Evolutionary conservation across 2,113 vertebrate species (phyloP).

Genomic region (Apus apus): DNA sequence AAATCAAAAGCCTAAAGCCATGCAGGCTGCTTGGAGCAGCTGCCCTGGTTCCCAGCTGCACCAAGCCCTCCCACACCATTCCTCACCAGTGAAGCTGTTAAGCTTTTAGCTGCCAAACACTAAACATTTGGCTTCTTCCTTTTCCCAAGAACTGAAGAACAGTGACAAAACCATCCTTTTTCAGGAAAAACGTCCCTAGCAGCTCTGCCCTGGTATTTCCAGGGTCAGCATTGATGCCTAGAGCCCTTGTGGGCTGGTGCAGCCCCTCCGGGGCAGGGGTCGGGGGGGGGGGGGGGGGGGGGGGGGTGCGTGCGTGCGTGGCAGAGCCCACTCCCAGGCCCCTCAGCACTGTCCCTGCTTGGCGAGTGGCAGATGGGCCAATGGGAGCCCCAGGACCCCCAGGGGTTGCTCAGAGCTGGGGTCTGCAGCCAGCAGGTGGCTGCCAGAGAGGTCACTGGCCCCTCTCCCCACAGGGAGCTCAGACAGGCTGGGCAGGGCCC

Average conservation of each 20-base stretch:
- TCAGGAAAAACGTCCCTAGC: not conserved
- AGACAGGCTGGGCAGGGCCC: constrained; percentile 82
- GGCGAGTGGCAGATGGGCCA: accelerated
- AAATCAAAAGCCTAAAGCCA: not conserved
- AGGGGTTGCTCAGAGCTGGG: not conserved
- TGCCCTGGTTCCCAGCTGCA: not conserved
- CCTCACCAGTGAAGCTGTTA: constrained; percentile 48
- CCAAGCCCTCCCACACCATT: constrained; percentile 61
- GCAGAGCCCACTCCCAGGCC: not conserved
- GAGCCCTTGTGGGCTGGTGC: accelerated
- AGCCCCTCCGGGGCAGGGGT: not conserved
- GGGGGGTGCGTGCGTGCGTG: too few species aligned
- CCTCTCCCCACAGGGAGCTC: constrained; percentile 76
- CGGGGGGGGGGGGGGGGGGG: too few species aligned
- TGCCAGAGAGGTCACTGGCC: not conserved
- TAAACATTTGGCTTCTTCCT: constrained; percentile 34
- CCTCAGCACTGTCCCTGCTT: not conserved
- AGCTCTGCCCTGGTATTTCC: not conserved
- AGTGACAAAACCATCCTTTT: not conserved
- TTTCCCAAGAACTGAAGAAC: not conserved
- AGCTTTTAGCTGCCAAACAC: constrained; percentile 27
- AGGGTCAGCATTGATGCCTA: accelerated
- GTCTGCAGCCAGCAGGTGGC: accelerated
- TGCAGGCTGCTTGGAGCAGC: not conserved
- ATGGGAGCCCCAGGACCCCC: accelerated